Base-by-base conservation (phyloP, 1,140 invertebrate species). In the Pogonus chalceus region DNA sequence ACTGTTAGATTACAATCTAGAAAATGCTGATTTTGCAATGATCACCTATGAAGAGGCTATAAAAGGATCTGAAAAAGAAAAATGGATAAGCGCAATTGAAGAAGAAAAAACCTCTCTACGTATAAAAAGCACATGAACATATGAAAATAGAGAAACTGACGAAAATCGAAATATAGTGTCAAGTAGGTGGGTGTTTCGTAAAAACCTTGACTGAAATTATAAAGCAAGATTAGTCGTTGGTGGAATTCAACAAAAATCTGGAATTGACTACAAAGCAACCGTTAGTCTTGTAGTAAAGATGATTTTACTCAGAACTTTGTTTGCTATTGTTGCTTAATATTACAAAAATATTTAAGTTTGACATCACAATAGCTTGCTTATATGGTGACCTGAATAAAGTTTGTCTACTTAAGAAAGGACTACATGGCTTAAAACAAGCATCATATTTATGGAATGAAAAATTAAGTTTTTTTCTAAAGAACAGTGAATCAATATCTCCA, bases 331-430 rank as follows among this genome's bases (percentile, higher is more conserved):
- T 37, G 63, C 63, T 0, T 39, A 52, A 20, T 7, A 62, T 18
- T 56, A 64, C 3, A 35, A 64, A 18, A 37, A 51, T 0, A 55
- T 71, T 26, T 2, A 62, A 68, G 35, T 61, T 70, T 26, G 69
- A 72, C 52, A 60, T 72, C 0, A 65, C 62, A 56, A 70, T 66
- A n/a, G 71, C 71, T n/a, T 74, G 69, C 58, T 53, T 74, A 14
- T 59, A 74, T 62, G 72, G 68, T 18, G 55, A 69, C n/a, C 43
- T 74, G n/a, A n/a, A n/a, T n/a, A 50, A 53, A 43, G 57, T 61
- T 2, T 69, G 65, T 48, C 56, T 51, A 31, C 51, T n/a, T 67
- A 9, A 24, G 56, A 35, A 58, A 35, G 54, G 52, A 1, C 26
- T 67, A 16, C 66, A 68, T 52, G 66, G 65, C 0, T 50, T 70